These are phyloP conservation scores for Gymnoscelis rufifasciata DNA, from an alignment of 2,888 invertebrate genomes.

Conservation along the genomic window DNA sequence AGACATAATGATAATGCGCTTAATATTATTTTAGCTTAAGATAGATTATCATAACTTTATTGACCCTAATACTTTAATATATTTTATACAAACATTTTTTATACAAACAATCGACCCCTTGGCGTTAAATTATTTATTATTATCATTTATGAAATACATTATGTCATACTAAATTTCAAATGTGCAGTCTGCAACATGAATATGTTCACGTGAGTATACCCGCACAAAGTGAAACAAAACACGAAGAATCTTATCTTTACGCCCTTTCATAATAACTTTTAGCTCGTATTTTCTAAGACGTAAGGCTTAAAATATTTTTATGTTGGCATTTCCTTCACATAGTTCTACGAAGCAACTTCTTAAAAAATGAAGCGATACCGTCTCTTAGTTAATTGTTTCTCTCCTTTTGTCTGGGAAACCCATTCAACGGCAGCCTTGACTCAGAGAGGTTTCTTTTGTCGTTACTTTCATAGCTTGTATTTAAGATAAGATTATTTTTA, in stretches of 20 bases:
- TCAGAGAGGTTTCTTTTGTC: background rate
- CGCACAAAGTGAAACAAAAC: too few species aligned
- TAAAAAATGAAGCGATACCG: conserved; percentile 26
- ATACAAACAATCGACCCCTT: too few species aligned
- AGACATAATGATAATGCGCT: too few species aligned
- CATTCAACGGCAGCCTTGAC: background rate
- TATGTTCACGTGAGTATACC: too few species aligned
- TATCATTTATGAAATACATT: too few species aligned
- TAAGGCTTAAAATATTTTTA: conserved; percentile 17
- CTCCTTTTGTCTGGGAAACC: conserved; percentile 16
- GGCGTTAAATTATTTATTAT: too few species aligned
- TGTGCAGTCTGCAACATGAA: too few species aligned
- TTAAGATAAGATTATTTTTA: background rate
- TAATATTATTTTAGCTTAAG: too few species aligned
- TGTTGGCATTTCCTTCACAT: conserved; percentile 20
- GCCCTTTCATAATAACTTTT: background rate
- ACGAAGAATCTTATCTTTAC: background rate
- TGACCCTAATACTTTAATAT: too few species aligned
- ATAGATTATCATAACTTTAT: too few species aligned
- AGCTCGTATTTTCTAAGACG: background rate
- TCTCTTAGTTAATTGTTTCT: conserved; percentile 21
- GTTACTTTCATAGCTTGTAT: background rate
- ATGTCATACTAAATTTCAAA: too few species aligned
- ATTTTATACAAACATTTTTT: too few species aligned
- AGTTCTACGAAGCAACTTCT: conserved; percentile 19